These are phyloP conservation scores for Menidia menidia DNA, from an alignment of 2,797 vertebrate genomes.

Conservation along the genomic window DNA sequence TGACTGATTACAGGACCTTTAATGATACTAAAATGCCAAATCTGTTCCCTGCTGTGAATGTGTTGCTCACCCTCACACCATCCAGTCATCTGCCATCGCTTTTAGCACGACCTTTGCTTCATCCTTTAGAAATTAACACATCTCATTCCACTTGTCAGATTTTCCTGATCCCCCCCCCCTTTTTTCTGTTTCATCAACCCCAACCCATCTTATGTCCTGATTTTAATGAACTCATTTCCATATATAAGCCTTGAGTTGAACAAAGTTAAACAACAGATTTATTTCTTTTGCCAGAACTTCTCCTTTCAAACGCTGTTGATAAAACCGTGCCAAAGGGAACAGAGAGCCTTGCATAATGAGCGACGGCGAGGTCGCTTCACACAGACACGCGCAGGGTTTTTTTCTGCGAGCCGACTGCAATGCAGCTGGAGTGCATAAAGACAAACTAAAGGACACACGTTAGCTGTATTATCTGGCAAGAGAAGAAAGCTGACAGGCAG, in stretches of 20 bases:
- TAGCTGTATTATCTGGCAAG: slow-evolving; percentile 44
- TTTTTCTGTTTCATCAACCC: background rate
- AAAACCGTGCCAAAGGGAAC: background rate
- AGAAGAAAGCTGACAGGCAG: slow-evolving; percentile 34
- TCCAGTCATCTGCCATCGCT: background rate
- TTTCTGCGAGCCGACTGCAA: background rate
- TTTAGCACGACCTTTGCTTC: background rate
- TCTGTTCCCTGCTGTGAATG: background rate
- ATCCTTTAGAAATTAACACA: background rate
- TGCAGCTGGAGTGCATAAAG: background rate
- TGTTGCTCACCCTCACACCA: background rate
- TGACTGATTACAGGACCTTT: background rate
- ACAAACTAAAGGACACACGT: slow-evolving; percentile 29
- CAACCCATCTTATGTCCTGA: background rate
- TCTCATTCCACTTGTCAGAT: background rate
- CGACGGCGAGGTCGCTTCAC: slow-evolving; percentile 10
- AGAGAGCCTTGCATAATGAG: background rate
- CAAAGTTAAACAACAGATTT: slow-evolving; percentile 1
- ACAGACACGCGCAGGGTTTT: background rate
- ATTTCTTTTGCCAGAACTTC: background rate
- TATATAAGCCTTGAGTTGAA: background rate
- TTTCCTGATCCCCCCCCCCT: too few species aligned
- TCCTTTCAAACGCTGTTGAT: background rate
- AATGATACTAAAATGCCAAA: background rate
- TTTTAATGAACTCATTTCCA: background rate